Base-by-base conservation (phyloP, 2,113 vertebrate genomes). In the Acanthisitta chloris region DNA sequence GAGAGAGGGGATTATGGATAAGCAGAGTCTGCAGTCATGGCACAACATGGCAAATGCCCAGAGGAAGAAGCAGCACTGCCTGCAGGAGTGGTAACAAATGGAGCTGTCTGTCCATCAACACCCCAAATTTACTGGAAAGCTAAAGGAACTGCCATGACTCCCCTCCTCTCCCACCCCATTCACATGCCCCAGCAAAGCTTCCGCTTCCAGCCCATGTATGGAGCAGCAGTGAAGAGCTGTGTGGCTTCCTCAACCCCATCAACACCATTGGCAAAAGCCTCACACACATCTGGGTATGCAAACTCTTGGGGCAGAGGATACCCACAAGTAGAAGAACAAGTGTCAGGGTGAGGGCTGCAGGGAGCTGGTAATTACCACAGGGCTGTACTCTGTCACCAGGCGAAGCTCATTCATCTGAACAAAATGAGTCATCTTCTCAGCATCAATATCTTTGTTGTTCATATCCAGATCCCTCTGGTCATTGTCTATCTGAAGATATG, bases 321-420 rank as follows among this genome's bases (percentile, higher is more conserved):
- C 17, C 16, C 33, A 6, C 9, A 31, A 64, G 45, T 9, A 40
- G 26, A 26, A 69, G 33, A 43, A 29, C 33, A 45, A n/a, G 59
- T 1, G 2, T 5, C 6, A 45, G 29, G 20, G 34, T 62, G 64
- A 55, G 49, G 49, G 16, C 36, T 66, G 52, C 1, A 9, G 46
- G 71, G 58, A 78, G 36, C 8, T 86, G 34, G 12, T 79, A 26
- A 38, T 98, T 98, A 99, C 99, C 99, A 97, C 94, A 91, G 98
- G 97, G 80, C 97, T 98, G 96, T 99, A 99, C 36, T 99, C 99
- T 12, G 99, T 99, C 94, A 99, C 97, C 96, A 98, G 97, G 57
- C 90, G 98, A 25, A 99, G 82, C 71, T 98, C 98, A 3, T 99
- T 99, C 36, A 98, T 97, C 46, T 82, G 97, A 87, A 99, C 61